phyloP scores from a whole-genome alignment of 2,888 invertebrate species.

The Zootermopsis nevadensis region DNA sequence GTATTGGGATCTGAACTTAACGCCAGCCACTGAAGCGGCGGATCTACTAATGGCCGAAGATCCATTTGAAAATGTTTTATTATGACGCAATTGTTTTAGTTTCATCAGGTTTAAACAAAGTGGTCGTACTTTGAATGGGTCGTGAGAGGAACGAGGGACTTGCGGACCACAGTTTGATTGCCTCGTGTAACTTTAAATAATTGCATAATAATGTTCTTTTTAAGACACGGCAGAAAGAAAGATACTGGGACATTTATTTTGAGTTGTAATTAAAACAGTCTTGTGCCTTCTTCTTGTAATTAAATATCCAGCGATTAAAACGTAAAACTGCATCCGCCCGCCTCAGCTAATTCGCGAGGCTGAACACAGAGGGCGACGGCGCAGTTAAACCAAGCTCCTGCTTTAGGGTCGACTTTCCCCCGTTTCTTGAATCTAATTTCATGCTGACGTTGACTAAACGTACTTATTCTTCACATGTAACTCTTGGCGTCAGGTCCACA shows the following conservation, averaged over 20 bases:
- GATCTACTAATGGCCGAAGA: too few relatives aligned
- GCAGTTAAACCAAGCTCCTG: too few relatives aligned
- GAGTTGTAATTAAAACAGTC: constrained; percentile 36
- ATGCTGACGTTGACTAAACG: constrained; percentile 3
- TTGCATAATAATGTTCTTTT: constrained; percentile 6
- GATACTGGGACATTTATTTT: constrained; percentile 22
- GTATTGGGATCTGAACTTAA: too few relatives aligned
- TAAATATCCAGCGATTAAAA: constrained; percentile 27
- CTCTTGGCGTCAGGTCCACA: background rate
- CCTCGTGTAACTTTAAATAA: background rate
- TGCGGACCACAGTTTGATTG: background rate
- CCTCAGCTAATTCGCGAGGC: background rate
- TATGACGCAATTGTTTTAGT: too few relatives aligned
- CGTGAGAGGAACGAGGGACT: too few relatives aligned
- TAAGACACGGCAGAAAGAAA: background rate
- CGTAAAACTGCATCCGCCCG: constrained; percentile 23
- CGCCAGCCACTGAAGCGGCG: too few relatives aligned
- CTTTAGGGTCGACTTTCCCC: background rate
- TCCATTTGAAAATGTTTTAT: too few relatives aligned
- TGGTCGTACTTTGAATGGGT: too few relatives aligned
- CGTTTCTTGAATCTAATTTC: background rate
- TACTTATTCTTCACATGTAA: background rate
- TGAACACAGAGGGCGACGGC: background rate
- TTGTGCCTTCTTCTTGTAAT: background rate
- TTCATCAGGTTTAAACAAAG: too few relatives aligned